A percentile compares a stretch with the other conserved stretches of the same genome.
These are phyloP conservation scores for Sebastes fasciatus DNA, from an alignment of 2,113 vertebrate genomes.

Conservation along the genomic window DNA sequence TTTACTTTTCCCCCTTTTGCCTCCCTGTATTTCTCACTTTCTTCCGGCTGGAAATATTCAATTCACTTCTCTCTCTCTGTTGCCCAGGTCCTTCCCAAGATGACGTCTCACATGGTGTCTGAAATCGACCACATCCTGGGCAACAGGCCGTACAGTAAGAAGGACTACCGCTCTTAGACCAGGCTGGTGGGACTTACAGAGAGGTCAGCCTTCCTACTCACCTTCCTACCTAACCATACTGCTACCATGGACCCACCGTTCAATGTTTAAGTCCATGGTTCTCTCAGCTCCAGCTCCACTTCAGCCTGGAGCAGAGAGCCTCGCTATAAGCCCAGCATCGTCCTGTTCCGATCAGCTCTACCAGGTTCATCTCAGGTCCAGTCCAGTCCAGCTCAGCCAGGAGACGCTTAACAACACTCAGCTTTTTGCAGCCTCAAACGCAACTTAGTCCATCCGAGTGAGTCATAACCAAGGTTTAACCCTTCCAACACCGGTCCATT, in stretches of 20 bases:
- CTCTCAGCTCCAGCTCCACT: constrained; percentile 36
- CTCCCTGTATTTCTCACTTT: constrained; percentile 9
- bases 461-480: constrained; percentile 3
- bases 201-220: constrained; percentile 39
- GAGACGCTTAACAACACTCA: constrained; percentile 22
- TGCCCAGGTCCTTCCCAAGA: constrained; percentile 96
- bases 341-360: constrained; percentile 74
- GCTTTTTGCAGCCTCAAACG: constrained; percentile 53
- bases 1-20: neutral
- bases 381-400: constrained; percentile 57
- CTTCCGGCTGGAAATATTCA: neutral
- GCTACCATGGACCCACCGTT: constrained; percentile 64
- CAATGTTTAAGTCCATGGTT: constrained; percentile 45
- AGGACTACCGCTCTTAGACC: constrained; percentile 95
- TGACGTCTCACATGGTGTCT: constrained; percentile 94
- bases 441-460: constrained; percentile 15
- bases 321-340: constrained; percentile 52
- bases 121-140: constrained; percentile 97
- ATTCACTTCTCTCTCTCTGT: neutral
- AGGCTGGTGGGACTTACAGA: constrained; percentile 30
- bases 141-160: constrained; percentile 96
- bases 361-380: constrained; percentile 81
- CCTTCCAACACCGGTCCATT: neutral
- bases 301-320: constrained; percentile 59
- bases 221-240: constrained; percentile 61